Evolutionary conservation across 2,797 vertebrate species (phyloP).

Genomic region (Rhinella marina): DNA sequence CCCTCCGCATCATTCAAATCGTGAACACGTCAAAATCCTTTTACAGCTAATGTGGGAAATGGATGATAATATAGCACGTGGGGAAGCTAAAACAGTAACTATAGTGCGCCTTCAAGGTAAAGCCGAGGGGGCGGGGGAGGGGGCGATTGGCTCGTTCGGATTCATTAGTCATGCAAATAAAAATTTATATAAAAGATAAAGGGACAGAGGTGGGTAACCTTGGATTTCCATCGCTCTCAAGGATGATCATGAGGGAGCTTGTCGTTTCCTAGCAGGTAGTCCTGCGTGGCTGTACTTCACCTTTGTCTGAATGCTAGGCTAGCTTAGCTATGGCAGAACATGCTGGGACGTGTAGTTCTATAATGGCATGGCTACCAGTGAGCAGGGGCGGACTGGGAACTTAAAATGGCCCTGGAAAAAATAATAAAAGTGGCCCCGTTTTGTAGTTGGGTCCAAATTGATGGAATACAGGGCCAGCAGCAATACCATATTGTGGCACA

Average conservation of each 20-base stretch:
- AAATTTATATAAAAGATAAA: too few species aligned
- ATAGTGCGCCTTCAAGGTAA: slow-evolving; percentile 45
- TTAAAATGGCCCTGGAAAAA: too few species aligned
- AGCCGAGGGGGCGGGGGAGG: slow-evolving; percentile 34
- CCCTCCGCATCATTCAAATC: not conserved
- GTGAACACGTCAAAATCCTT: slow-evolving; percentile 44
- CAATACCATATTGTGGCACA: too few species aligned
- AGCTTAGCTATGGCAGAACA: too few species aligned
- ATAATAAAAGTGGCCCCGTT: too few species aligned
- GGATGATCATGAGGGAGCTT: not conserved
- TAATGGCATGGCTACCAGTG: too few species aligned
- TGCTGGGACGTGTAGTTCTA: too few species aligned
- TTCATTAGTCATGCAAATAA: slow-evolving; percentile 15
- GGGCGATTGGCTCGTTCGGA: not conserved
- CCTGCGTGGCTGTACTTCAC: not conserved
- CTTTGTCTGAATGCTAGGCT: too few species aligned
- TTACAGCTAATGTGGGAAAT: slow-evolving; percentile 39
- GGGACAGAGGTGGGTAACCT: not conserved
- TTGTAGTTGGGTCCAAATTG: too few species aligned
- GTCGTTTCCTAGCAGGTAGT: not conserved
- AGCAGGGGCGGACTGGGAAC: too few species aligned
- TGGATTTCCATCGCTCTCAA: not conserved
- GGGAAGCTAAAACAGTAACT: not conserved
- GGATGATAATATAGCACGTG: slow-evolving; percentile 18
- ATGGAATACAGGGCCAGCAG: too few species aligned